Base-by-base conservation (phyloP, 64 coral and sea anemone genomes). In the Anthopleura sola region DNA sequence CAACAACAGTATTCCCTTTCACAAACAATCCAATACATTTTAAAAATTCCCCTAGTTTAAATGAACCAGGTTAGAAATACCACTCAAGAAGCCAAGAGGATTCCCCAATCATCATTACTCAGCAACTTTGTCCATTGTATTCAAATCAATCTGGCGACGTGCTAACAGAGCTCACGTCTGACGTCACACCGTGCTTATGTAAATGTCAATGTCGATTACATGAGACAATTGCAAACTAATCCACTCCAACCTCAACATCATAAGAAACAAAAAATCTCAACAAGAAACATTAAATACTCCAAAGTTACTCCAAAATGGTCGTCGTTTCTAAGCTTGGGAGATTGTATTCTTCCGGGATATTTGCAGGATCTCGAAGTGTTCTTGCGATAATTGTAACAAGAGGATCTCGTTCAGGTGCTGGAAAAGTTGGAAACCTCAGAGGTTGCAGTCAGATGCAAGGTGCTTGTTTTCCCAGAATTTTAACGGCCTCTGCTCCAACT, bases 131-230 rank as follows among this genome's bases (percentile, higher is more conserved):
- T n/a, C n/a, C 40, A 44, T 44, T 44, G 40, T 44, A 44, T 44
- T 44, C 40, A 44, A n/a, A n/a, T n/a, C n/a, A n/a, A n/a, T n/a
- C n/a, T n/a, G n/a, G n/a, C n/a, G n/a, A n/a, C n/a, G n/a, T n/a
- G n/a, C n/a, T n/a, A n/a, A n/a, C n/a, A n/a, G n/a, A n/a, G n/a
- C n/a, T n/a, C n/a, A n/a, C n/a, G n/a, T n/a, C n/a, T n/a, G n/a
- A n/a, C 28, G 28, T 69, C 66, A 69, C 66, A 33, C 12, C 29
- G 10, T 23, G 66, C 11, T 69, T 13, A 31, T 28, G 23, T 26
- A n/a, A 69, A 69, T 33, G 66, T 69, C 60, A 69, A 69, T 34
- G 29, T 69, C 66, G 66, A 69, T 69, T 69, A 28, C 64, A 69
- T 14, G 29, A 69, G 29, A 8, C 14, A 28, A 9, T 14, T 62